Conservation (phyloP, 2,113 vertebrate genomes). For the Lycocorax pyrrhopterus region DNA sequence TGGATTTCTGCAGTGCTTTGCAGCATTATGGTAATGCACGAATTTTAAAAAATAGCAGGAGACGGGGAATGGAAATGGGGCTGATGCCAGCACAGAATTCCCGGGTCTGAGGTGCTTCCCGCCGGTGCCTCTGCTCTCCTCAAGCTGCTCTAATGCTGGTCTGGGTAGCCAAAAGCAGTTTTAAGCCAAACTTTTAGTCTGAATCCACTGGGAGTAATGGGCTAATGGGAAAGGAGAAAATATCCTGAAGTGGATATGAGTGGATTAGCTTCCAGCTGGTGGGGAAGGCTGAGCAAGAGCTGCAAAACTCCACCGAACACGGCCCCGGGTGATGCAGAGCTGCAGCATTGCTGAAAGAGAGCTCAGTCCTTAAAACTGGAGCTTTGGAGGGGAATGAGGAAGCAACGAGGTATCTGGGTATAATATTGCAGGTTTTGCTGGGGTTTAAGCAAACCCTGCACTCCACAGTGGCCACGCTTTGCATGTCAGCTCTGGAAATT, state of each 20-base stretch:
- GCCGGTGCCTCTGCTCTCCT: not conserved
- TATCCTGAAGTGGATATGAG: not conserved
- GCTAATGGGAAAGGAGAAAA: not conserved
- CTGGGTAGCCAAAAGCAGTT: not conserved
- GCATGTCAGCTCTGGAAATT: slow-evolving; percentile 40
- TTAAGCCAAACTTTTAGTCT: not conserved
- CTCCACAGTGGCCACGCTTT: slow-evolving; percentile 17
- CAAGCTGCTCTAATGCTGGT: not conserved
- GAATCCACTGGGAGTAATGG: not conserved
- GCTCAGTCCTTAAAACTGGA: not conserved
- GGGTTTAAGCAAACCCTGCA: not conserved
- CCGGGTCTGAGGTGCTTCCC: not conserved
- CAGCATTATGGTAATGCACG: not conserved
- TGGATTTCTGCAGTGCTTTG: not conserved
- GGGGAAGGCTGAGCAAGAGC: not conserved
- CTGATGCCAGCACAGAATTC: not conserved
- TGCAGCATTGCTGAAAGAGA: not conserved
- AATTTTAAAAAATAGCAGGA: not conserved
- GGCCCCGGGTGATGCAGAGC: not conserved
- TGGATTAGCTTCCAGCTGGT: not conserved
- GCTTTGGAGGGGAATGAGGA: not conserved
- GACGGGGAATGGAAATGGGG: not conserved
- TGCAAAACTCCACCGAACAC: not conserved
- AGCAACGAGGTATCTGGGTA: not conserved
- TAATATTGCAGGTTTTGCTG: not conserved